Percentiles rank a stretch among this genome's conserved stretches.
Conservation (phyloP, 64 coral and sea anemone genomes). For the Porites lutea region DNA sequence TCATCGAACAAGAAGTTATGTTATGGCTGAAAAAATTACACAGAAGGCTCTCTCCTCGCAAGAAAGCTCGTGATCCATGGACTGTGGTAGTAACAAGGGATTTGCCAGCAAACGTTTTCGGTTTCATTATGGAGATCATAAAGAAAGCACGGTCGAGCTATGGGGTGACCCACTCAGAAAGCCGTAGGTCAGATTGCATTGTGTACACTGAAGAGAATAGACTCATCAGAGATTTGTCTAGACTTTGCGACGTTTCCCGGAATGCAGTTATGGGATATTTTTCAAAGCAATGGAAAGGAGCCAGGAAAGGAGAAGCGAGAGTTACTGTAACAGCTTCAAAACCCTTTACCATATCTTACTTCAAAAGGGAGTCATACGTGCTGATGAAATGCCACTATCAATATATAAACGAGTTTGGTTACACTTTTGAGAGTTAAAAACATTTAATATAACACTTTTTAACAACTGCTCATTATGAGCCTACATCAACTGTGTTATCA, state of each 20-base stretch:
- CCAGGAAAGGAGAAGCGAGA: conserved; percentile 36
- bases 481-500: background rate
- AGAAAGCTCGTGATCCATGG: conserved; percentile 51
- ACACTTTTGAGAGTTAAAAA: conserved; percentile 38
- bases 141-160: conserved; percentile 28
- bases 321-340: background rate
- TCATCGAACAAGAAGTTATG: conserved; percentile 45
- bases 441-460: too few species aligned
- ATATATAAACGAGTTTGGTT: conserved; percentile 39
- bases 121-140: conserved; percentile 34
- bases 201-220: conserved; percentile 37
- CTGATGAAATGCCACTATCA: conserved; percentile 40
- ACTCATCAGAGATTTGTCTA: conserved; percentile 50
- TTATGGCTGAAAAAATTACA: conserved; percentile 39
- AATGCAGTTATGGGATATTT: conserved; percentile 44
- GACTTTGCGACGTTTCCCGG: conserved; percentile 4
- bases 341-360: conserved; percentile 19
- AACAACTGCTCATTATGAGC: background rate
- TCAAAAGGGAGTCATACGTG: conserved; percentile 39
- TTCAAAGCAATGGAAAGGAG: conserved; percentile 12
- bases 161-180: conserved; percentile 42
- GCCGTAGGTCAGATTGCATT: conserved; percentile 1
- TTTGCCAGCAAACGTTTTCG: conserved; percentile 47
- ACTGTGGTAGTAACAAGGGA: conserved; percentile 23
- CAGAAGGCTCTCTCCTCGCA: background rate